These are phyloP conservation scores for Neodiprion fabricii DNA, from an alignment of 1,140 invertebrate genomes.

Conservation along the genomic window DNA sequence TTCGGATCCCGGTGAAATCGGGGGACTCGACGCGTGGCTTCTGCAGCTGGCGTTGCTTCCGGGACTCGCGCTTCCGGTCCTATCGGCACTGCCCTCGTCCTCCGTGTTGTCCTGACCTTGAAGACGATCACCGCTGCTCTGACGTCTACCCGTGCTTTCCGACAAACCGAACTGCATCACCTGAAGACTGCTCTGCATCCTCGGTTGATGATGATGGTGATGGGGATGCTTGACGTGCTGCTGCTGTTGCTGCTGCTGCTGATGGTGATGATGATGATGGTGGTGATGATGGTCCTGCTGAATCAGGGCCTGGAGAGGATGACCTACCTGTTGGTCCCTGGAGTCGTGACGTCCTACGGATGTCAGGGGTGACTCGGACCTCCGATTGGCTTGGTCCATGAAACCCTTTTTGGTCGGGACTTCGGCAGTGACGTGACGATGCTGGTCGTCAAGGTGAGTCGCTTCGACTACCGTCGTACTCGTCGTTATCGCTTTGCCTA, in stretches of 20 bases:
- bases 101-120: conserved; percentile 26
- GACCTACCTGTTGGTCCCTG: conserved; percentile 19
- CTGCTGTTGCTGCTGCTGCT: conserved; percentile 24
- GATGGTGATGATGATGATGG: conserved; percentile 16
- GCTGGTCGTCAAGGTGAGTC: not conserved
- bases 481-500: conserved; percentile 49
- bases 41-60: conserved; percentile 49
- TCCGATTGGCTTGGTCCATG: not conserved
- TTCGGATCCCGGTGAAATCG: conserved; percentile 56
- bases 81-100: conserved; percentile 29
- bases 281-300: not conserved
- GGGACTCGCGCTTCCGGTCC: conserved; percentile 48
- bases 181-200: not conserved
- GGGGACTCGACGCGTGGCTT: conserved; percentile 53
- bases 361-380: not conserved
- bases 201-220: not conserved
- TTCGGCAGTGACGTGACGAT: not conserved
- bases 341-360: not conserved
- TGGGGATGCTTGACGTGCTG: conserved; percentile 20
- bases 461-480: not conserved
- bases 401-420: not conserved
- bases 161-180: conserved; percentile 3
- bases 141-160: not conserved
- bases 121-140: conserved; percentile 3
- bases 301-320: no score